phyloP scores from a whole-genome alignment of 2,888 invertebrate species.

The Thalpophila matura region DNA sequence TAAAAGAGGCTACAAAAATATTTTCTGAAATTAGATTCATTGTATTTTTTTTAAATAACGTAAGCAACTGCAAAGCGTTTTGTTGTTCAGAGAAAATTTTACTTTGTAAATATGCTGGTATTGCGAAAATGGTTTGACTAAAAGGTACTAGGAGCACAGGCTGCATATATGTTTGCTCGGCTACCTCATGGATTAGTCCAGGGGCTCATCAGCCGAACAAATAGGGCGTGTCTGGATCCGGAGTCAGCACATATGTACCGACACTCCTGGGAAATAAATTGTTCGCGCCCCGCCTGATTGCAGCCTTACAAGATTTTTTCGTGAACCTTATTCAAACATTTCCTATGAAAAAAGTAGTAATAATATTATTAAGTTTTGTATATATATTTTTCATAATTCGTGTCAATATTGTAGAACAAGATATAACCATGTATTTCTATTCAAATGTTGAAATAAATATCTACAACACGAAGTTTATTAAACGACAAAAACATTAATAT shows the following conservation, averaged over 20 bases:
- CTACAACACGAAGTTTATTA: background rate
- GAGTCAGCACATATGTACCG: conserved; percentile 84
- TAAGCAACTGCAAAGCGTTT: background rate
- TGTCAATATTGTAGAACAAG: too few species aligned
- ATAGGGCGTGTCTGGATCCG: conserved; percentile 83
- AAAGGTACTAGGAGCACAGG: conserved; percentile 47
- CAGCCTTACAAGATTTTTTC: conserved; percentile 81
- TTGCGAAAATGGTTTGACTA: conserved; percentile 25
- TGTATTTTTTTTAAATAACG: background rate
- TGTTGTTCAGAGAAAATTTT: conserved; percentile 3
- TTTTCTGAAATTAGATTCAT: conserved; percentile 22
- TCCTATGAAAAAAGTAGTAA: conserved; percentile 31
- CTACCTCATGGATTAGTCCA: conserved; percentile 70
- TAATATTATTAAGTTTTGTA: too few species aligned
- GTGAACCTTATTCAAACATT: conserved; percentile 56
- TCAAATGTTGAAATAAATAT: too few species aligned
- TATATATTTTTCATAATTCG: too few species aligned
- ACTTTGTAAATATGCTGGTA: conserved; percentile 6
- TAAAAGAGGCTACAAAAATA: conserved; percentile 10
- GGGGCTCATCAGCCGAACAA: conserved; percentile 83
- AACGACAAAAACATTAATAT: background rate
- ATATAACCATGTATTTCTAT: too few species aligned
- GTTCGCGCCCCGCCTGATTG: conserved; percentile 80
- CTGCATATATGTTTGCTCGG: conserved; percentile 59
- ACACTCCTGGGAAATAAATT: conserved; percentile 88